Conservation (phyloP, 2,113 vertebrate species). For the Rafetus swinhoei region DNA sequence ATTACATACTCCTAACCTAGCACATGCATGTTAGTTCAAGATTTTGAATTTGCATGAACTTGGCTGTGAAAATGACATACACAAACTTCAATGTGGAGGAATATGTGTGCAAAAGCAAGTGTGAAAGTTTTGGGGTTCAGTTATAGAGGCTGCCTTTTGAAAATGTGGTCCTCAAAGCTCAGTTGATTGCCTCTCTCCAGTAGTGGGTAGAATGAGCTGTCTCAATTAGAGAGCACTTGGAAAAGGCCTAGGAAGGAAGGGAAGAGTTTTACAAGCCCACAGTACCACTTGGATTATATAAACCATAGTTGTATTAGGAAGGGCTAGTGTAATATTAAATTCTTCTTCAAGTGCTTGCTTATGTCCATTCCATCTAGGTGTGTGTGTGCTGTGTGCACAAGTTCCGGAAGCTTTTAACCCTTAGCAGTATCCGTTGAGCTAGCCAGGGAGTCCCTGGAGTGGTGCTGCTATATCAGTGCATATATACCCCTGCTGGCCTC, state of each 20-base stretch:
- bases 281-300: slow-evolving; percentile 17
- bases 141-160: slow-evolving; percentile 20
- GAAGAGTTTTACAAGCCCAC: slow-evolving; percentile 20
- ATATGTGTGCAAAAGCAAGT: not conserved
- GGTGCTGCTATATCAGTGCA: no score
- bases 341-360: no score
- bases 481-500: no score
- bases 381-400: no score
- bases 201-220: slow-evolving; percentile 46
- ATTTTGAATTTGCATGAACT: not conserved
- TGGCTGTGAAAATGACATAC: not conserved
- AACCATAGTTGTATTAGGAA: not conserved
- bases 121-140: slow-evolving; percentile 12
- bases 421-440: no score
- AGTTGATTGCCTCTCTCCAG: slow-evolving; percentile 31
- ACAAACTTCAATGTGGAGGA: not conserved
- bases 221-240: not conserved
- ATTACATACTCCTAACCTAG: not conserved
- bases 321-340: not conserved
- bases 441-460: no score
- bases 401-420: no score
- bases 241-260: slow-evolving; percentile 16
- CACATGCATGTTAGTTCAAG: not conserved
- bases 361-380: no score
- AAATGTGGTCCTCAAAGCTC: not conserved